Percentiles rank a stretch among this genome's conserved stretches.
Conservation (phyloP, 2,113 vertebrate species). For the Istiophorus platypterus region DNA sequence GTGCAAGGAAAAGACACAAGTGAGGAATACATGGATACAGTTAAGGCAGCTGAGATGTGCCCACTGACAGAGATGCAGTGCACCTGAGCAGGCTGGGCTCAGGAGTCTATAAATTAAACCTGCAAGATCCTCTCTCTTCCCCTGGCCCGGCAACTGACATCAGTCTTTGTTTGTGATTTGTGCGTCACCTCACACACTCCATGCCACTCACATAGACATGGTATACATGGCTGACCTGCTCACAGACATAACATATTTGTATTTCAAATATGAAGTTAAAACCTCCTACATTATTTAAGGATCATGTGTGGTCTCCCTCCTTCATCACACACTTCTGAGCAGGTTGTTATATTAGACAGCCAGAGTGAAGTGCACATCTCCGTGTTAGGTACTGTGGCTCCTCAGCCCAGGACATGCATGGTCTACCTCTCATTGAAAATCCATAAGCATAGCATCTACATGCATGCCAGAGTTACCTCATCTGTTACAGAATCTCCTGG, state of each 20-base stretch:
- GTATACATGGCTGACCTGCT: not conserved
- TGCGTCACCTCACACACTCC: not conserved
- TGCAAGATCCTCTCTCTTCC: not conserved
- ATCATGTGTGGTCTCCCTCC: not conserved
- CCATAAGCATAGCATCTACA: constrained; percentile 66
- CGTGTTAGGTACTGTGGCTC: constrained; percentile 14
- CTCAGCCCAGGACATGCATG: constrained; percentile 37
- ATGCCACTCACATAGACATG: not conserved
- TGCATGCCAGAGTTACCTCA: constrained; percentile 54
- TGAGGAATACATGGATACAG: no score
- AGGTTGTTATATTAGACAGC: not conserved
- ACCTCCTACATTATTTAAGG: not conserved
- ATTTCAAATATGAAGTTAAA: not conserved
- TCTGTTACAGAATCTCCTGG: constrained; percentile 63
- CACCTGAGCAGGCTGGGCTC: not conserved
- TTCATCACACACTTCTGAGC: not conserved
- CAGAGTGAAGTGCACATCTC: constrained; percentile 11
- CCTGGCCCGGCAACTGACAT: not conserved
- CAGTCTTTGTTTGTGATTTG: constrained; percentile 14
- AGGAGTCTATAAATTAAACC: constrained; percentile 6
- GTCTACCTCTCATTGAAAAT: constrained; percentile 61
- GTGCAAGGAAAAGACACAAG: no score
- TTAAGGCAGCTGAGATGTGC: not conserved
- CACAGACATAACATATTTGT: not conserved
- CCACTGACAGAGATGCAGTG: not conserved